Evolutionary conservation across 1,140 invertebrate genomes (phyloP), one percentile per base, ranked within the genome.

Genomic region (Lasaia peninsularis): DNA sequence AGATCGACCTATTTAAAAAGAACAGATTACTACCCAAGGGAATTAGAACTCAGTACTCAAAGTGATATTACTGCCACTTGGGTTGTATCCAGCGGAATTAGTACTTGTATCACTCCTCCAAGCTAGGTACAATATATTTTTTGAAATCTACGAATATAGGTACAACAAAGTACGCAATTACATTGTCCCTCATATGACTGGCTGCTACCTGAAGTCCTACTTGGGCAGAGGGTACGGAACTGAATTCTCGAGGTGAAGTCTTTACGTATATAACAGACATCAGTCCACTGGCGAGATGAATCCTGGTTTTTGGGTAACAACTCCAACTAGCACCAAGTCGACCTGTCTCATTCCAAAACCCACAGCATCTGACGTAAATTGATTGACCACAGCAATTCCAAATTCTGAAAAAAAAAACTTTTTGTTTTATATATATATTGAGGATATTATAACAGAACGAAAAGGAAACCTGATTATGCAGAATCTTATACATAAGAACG

Each of bases 141-240:
- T 71, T 52, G 62, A 83, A 84, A 33, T 66, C 69, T 0, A 75
- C 75, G 12, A 62, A 24, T 12, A 84, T 62, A 0, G 80, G 79
- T 31, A 86, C 67, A 5, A 66, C 51, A 53, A 80, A 80, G 33
- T 75, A 75, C 5, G 69, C 76, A 1, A 72, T 71, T 3, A 79
- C 69, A 32, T 63, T 58, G 51, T 84, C 83, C 35, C 80, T 69
- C 44, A 72, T 71, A 53, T 80, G 65, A 18, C 68, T 65, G 3
- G 77, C 69, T n/a, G 75, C 76, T 18, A 86, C 20, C 54, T 84
- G 80, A 10, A 84, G 52, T 10, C 32, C 63, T 7, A 68, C 58
- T 12, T 48, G 34, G 0, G 74, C 69, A 32, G 16, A 59, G 6
- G 69, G 61, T 10, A 79, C 31, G 1, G 71, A 67, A 7, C 65